Base-by-base conservation (phyloP, 2,888 invertebrate genomes). In the Holacanthella duospinosa region DNA sequence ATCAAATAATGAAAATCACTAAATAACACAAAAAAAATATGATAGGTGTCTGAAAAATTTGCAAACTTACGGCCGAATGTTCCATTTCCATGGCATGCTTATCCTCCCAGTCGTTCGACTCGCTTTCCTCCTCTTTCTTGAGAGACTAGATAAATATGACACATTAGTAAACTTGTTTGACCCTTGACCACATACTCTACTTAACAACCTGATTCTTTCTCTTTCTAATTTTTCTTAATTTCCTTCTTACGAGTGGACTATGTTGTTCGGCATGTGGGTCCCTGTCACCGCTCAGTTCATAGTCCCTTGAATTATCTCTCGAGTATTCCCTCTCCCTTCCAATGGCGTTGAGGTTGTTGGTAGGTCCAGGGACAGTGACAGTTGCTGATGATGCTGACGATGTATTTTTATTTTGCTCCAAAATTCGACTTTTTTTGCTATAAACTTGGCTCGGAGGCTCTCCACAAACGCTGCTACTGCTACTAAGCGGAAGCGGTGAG, bases 51-150 rank as follows among this genome's bases (percentile, higher is more conserved):
- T n/a, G n/a, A n/a, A n/a, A n/a, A n/a, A n/a, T n/a, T n/a, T n/a
- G n/a, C n/a, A n/a, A n/a, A n/a, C 48, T 48, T 48, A 48, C 48
- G 19, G 25, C 9, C 26, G 21, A 6, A 28, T 48, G 63, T 48
- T 71, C 78, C 78, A 29, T 56, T 55, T 74, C 82, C 82, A 76
- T 48, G n/a, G n/a, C n/a, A 21, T 48, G 59, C 19, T 44, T 48
- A 12, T 86, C 80, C 75, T 87, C 87, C 87, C 88, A 90, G 77
- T 89, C 90, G 74, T 87, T 64, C 2, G 29, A 29, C 29, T 59
- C 48, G 6, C 43, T 28, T 21, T 64, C 67, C 53, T 68, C 85
- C 82, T 91, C 90, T 80, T 91, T 91, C 78, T 91, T 91, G 75
- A 91, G 80, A 71, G 89, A 90, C 91, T 91, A 82, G 62, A 85